Conservation (phyloP, 2,797 vertebrate genomes). For the Bucorvus abyssinicus region DNA sequence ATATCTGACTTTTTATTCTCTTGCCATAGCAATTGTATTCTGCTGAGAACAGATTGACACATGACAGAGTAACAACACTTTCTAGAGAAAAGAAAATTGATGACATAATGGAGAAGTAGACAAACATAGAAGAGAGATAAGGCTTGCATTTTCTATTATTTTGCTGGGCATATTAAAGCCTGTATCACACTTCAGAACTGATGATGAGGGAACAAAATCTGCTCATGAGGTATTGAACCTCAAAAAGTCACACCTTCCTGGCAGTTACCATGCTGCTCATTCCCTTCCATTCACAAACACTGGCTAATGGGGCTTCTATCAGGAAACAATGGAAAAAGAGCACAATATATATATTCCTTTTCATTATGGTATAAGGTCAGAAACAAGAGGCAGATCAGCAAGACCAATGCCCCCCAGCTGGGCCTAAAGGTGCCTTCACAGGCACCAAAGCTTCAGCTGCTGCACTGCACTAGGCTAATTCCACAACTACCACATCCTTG, state of each 20-base stretch:
- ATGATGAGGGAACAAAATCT: neutral
- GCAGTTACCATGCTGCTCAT: neutral
- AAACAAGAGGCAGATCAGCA: neutral
- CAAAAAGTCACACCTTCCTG: neutral
- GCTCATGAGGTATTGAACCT: neutral
- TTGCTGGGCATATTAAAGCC: neutral
- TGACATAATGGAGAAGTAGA: neutral
- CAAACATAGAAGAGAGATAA: no score
- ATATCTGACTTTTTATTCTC: neutral
- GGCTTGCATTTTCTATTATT: no score
- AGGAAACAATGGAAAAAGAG: neutral
- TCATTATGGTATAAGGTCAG: neutral
- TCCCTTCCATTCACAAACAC: neutral
- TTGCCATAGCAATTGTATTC: neutral
- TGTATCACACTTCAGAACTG: neutral
- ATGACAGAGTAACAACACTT: constrained; percentile 5
- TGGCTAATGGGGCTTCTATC: neutral
- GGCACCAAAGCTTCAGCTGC: neutral
- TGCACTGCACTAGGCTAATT: neutral
- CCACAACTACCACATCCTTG: accelerated
- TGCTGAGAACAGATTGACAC: neutral
- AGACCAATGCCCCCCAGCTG: neutral
- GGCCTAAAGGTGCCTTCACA: neutral
- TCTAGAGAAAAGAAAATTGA: neutral
- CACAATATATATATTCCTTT: neutral